Base-by-base conservation (phyloP, 2,888 invertebrate genomes). In the Celastrina argiolus region DNA sequence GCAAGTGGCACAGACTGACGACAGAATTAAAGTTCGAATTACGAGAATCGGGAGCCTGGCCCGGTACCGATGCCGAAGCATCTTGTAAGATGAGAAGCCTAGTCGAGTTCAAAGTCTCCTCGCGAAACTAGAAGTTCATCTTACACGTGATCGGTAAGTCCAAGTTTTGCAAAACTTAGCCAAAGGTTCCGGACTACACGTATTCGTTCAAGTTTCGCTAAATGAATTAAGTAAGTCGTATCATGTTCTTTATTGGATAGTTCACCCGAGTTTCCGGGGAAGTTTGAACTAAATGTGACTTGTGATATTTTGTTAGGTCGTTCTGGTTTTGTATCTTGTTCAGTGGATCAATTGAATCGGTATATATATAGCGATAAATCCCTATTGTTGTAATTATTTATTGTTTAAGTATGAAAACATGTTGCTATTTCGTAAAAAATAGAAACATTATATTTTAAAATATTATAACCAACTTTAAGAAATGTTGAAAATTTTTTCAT, bases 91-190 rank as follows among this genome's bases (percentile, higher is more conserved):
- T n/a, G n/a, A n/a, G n/a, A n/a, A n/a, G n/a, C n/a, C n/a, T n/a
- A n/a, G 95, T 96, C 63, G 96, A 97, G 85, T 96, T 96, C 85
- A 93, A 94, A 75, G 93, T 94, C 73, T 95, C 96, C 7, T 96
- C 96, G 10, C 93, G 94, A 72, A 96, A 96, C 81, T 93, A 94
- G 69, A 93, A 95, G 77, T 94, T 96, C 70, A 92, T 94, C 71
- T 91, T 97, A 68, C 93, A 94, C 73, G 94, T 96, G 68, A 94
- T 96, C 74, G 95, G 96, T 96, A 67, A 84, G 85, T 72, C 7
- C 28, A 36, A 64, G n/a, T 31, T 64, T 51, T 18, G 12, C 16
- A 28, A 65, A 59, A 66, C 31, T 66, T 66, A 59, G 58, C 31
- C 41, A 59, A 28, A 65, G 64, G 51, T 58, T 41, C 58, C 58